Conservation (phyloP, 2,888 invertebrate genomes). For the Aphrophora alni region DNA sequence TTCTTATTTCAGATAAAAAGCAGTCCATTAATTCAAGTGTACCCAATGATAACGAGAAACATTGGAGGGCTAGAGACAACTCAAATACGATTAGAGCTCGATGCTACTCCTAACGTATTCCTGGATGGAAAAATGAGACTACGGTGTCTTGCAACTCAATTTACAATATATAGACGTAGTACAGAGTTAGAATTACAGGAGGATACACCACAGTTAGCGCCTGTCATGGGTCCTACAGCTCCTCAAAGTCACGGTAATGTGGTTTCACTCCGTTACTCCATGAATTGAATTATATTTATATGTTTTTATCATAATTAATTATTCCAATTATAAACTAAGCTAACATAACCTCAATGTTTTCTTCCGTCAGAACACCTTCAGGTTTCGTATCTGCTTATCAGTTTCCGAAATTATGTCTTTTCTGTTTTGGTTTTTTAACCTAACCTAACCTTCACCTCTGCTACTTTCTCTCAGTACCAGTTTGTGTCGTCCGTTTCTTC, state of each 20-base stretch:
- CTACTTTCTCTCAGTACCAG: no score
- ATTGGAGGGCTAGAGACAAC: conserved; percentile 45
- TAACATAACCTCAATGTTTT: no score
- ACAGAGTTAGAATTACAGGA: conserved; percentile 51
- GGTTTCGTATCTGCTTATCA: no score
- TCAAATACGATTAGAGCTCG: conserved; percentile 45
- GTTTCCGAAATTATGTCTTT: no score
- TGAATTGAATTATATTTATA: no score
- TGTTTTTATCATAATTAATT: no score
- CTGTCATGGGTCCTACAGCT: conserved; percentile 56
- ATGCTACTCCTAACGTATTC: conserved; percentile 47
- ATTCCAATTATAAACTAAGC: no score
- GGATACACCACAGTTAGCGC: conserved; percentile 53
- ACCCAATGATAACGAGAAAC: neutral
- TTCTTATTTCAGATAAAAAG: neutral
- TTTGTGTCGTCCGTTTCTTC: no score
- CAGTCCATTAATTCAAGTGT: neutral
- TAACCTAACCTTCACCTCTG: no score
- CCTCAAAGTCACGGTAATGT: conserved; percentile 55
- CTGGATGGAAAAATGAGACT: conserved; percentile 50
- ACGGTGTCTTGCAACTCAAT: conserved; percentile 53
- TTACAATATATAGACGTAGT: conserved; percentile 51
- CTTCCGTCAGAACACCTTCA: no score
- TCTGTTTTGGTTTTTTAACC: no score
- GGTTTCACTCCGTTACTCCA: no score